Base-by-base conservation (phyloP, 2,113 vertebrate genomes). In the Otus sunia region DNA sequence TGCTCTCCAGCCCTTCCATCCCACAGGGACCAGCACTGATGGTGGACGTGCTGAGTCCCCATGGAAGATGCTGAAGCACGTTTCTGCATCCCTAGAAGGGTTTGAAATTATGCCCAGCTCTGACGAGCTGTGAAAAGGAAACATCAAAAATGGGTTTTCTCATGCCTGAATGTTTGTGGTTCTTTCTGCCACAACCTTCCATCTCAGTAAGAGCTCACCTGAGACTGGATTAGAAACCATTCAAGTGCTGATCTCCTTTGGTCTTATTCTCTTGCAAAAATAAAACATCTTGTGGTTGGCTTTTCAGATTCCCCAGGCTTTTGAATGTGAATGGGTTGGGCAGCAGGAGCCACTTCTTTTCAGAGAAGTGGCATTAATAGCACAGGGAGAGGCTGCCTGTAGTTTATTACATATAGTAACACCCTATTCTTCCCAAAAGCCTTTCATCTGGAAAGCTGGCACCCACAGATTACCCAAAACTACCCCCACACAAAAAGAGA, bases 11-110 rank as follows among this genome's bases (percentile, higher is more conserved):
- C 23, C 73, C 47, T 79, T 26, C 52, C 2, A 10, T n/a, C 45
- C 68, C 9, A 2, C 1, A 0, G 34, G n/a, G n/a, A 37, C 27
- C 26, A 37, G 37, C 1, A 0, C 36, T 53, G 56, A 36, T 53
- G 64, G 66, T 6, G 4, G n/a, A 58, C 34, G 32, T 39, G 20
- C 63, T 7, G 63, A 45, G 9, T 39, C 56, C 56, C 27, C 0
- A 0, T 0, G 0, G 41, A 3, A 63, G 63, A 43, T 39, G 18
- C 74, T 59, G 47, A 43, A 75, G 9, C 27, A 50, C 0, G 0
- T 89, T 76, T 76, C 72, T 59, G 52, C 15, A 3, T n/a, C 86
- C 39, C 29, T 79, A 69, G 12, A 66, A 66, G 17, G n/a, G 6
- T 34, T 63, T 58, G 41, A 81, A 74, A 49, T 66, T 7, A 29